These are phyloP conservation scores for Agrochola lota DNA, from an alignment of 2,888 invertebrate species.

Conservation along the genomic window DNA sequence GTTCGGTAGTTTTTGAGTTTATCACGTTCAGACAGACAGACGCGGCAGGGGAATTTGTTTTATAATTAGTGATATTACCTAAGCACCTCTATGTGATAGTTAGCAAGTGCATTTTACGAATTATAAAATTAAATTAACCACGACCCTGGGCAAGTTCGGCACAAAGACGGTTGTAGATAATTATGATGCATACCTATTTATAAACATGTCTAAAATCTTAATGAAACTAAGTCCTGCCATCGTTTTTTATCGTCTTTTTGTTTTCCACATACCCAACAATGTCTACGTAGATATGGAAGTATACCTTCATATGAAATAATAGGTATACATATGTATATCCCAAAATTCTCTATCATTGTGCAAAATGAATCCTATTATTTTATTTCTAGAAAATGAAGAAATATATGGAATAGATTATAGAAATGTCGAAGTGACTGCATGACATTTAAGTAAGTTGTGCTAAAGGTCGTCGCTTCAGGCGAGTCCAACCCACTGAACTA, in stretches of 20 bases:
- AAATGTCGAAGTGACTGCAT: slow-evolving; percentile 3
- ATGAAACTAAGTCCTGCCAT: background rate
- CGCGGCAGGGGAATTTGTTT: too few species aligned
- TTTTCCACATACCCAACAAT: background rate
- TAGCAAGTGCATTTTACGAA: too few species aligned
- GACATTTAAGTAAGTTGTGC: slow-evolving; percentile 34
- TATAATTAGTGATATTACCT: too few species aligned
- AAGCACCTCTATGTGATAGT: too few species aligned
- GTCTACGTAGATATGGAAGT: background rate
- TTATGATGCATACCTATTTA: too few species aligned
- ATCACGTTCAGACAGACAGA: too few species aligned
- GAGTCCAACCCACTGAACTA: slow-evolving; percentile 21
- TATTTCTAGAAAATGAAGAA: background rate
- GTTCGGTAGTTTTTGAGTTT: too few species aligned
- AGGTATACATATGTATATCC: background rate
- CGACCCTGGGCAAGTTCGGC: too few species aligned
- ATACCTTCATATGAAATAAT: background rate
- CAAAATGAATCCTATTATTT: background rate
- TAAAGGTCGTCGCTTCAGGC: slow-evolving; percentile 25
- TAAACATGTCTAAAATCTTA: too few species aligned
- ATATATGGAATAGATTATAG: background rate
- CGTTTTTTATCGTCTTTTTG: too few species aligned
- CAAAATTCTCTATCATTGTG: background rate
- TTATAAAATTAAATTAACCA: too few species aligned
- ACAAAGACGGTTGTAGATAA: too few species aligned